Percentiles rank a stretch among this genome's conserved stretches.
Conservation (phyloP, 2,113 vertebrate species). For the Salminus brasiliensis region DNA sequence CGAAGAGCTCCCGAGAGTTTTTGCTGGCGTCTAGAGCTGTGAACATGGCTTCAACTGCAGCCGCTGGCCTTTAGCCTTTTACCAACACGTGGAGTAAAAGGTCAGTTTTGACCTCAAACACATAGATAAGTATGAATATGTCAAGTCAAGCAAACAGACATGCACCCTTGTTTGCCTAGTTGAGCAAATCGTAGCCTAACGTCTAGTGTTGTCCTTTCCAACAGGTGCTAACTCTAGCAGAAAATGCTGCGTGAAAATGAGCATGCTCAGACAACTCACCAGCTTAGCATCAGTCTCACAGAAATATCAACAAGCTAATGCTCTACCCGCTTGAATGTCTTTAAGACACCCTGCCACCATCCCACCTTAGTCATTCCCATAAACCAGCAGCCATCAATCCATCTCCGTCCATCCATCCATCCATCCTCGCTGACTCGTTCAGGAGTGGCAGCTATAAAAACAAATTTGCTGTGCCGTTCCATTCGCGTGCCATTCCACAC, state of each 20-base stretch:
- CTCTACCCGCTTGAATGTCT: background rate
- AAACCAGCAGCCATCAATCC: slow-evolving; percentile 31
- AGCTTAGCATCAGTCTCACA: background rate
- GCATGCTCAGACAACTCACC: background rate
- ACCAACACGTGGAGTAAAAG: background rate
- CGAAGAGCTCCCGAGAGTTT: slow-evolving; percentile 12
- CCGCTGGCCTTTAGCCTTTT: background rate
- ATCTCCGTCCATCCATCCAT: slow-evolving; percentile 22
- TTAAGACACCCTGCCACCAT: background rate
- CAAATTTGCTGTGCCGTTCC: slow-evolving; percentile 31
- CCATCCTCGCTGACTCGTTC: slow-evolving; percentile 12
- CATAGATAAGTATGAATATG: background rate
- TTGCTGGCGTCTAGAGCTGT: background rate
- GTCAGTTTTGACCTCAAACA: background rate
- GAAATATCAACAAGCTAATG: background rate
- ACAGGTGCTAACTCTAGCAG: background rate
- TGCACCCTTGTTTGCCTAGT: background rate
- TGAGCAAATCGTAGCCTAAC: background rate
- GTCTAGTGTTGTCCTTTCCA: background rate
- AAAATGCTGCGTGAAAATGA: background rate
- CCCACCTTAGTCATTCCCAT: background rate
- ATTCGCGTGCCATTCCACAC: slow-evolving; percentile 29
- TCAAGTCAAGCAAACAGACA: too few relatives aligned
- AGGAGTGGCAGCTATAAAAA: slow-evolving; percentile 33
- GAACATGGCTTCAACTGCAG: background rate